These are phyloP conservation scores for Synergus japonicus DNA, from an alignment of 2,888 invertebrate genomes.

Conservation along the genomic window DNA sequence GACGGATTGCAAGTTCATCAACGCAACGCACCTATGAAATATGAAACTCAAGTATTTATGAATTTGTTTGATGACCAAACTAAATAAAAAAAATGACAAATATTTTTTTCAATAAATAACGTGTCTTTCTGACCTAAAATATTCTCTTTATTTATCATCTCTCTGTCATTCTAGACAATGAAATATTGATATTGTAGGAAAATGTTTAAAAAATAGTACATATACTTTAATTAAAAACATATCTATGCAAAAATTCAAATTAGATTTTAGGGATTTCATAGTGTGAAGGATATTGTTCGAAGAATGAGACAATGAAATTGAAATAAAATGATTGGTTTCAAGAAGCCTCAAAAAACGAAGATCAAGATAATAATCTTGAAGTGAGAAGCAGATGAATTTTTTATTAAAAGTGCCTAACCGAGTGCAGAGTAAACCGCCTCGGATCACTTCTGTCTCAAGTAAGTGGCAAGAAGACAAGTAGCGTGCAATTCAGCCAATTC, in stretches of 20 bases:
- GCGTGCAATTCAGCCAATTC: conserved; percentile 55
- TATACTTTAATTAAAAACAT: too few species aligned
- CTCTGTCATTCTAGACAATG: too few species aligned
- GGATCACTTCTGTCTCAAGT: neutral
- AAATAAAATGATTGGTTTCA: too few species aligned
- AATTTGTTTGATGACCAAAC: too few species aligned
- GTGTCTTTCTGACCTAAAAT: too few species aligned
- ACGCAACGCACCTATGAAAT: neutral
- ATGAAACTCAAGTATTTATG: neutral
- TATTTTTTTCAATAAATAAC: neutral
- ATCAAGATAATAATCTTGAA: neutral
- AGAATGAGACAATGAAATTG: too few species aligned
- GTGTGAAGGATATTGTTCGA: too few species aligned
- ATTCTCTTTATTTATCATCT: too few species aligned
- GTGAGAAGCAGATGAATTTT: neutral
- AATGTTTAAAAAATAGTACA: too few species aligned
- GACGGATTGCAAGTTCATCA: conserved; percentile 1
- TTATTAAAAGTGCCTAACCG: neutral
- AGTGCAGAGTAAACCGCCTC: neutral
- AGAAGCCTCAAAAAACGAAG: neutral
- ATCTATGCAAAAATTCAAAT: too few species aligned
- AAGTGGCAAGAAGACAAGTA: conserved; percentile 1
- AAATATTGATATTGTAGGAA: too few species aligned
- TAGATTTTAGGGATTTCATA: too few species aligned
- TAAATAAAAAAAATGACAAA: neutral